A percentile compares a stretch with the other conserved stretches of the same genome.
Evolutionary conservation across 37 sponge, comb jelly and placozoan genomes (phyloP).

Genomic region (Spongilla lacustris): DNA sequence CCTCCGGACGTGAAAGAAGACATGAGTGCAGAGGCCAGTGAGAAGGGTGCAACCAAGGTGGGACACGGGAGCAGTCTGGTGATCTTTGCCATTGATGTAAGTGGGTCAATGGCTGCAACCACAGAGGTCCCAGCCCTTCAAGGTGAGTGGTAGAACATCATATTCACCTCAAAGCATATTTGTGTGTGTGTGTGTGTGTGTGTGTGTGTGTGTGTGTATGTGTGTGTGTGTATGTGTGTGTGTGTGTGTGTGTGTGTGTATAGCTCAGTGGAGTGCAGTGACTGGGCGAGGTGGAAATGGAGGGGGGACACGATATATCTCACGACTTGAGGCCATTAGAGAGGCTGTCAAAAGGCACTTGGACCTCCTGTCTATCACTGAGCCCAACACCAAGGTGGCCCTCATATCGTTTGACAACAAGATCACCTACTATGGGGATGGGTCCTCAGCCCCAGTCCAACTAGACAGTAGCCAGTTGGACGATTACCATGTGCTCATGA

Average conservation of each 20-base stretch:
- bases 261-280: constrained; percentile 81
- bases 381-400: constrained; percentile 71
- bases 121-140: constrained; percentile 83
- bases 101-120: constrained; percentile 86
- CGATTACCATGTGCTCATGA: constrained; percentile 71
- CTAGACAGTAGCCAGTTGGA: constrained; percentile 53
- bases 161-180: too few species aligned
- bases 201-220: too few species aligned
- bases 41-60: neutral
- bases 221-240: too few species aligned
- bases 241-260: too few species aligned
- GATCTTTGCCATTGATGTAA: constrained; percentile 88
- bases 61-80: constrained; percentile 56
- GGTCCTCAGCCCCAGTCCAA: constrained; percentile 7
- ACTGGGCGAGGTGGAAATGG: constrained; percentile 51
- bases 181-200: too few species aligned
- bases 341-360: constrained; percentile 87
- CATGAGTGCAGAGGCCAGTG: constrained; percentile 22
- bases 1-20: constrained; percentile 54
- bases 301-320: constrained; percentile 63
- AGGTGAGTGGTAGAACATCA: constrained; percentile 68
- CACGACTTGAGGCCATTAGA: constrained; percentile 87
- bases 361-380: constrained; percentile 70
- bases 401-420: constrained; percentile 72
- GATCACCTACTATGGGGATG: constrained; percentile 83